Base-by-base conservation (phyloP, 2,888 invertebrate genomes). In the Dione vanillae region DNA sequence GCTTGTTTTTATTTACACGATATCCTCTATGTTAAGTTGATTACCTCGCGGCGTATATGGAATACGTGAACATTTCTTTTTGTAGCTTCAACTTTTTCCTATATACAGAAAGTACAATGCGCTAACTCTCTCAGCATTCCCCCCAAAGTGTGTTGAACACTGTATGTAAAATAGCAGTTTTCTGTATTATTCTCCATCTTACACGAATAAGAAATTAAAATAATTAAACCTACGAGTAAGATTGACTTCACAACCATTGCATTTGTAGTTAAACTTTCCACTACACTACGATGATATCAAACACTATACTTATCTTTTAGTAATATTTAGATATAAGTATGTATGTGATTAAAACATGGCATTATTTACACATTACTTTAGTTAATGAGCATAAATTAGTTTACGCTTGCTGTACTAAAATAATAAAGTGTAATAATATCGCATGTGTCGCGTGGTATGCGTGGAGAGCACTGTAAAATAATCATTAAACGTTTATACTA, bases 391-490 rank as follows among this genome's bases (percentile, higher is more conserved):
- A 37, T 14, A 62, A 62, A 47, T 47, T 16, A 47, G 47, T 47
- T 58, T 37, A 49, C 47, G 35, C 20, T 45, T n/a, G 16, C 12
- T 47, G 5, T n/a, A 62, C 45, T 68, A 37, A 35, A 54, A 61
- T 20, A 58, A 47, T 19, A 56, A 65, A 49, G 20, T 66, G 43
- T n/a, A 58, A 59, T 62, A 51, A 69, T 64, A 35, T 54, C 40
- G 56, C 41, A 66, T 58, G 54, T 45, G 51, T 49, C 41, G 65
- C 37, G 47, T 45, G 27, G 45, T 43, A 62, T 62, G 54, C 62
- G 62, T 52, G 45, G 66, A 56, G 47, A 12, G 66, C 51, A 49
- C 49, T 66, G 61, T 69, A 58, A 69, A 71, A 72, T 49, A 62
- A 49, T 27, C 10, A 56, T 64, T 64, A 67, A 66, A 69, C 56